Base-by-base conservation (phyloP, 2,797 vertebrate genomes). In the Propithecus perrieri region DNA sequence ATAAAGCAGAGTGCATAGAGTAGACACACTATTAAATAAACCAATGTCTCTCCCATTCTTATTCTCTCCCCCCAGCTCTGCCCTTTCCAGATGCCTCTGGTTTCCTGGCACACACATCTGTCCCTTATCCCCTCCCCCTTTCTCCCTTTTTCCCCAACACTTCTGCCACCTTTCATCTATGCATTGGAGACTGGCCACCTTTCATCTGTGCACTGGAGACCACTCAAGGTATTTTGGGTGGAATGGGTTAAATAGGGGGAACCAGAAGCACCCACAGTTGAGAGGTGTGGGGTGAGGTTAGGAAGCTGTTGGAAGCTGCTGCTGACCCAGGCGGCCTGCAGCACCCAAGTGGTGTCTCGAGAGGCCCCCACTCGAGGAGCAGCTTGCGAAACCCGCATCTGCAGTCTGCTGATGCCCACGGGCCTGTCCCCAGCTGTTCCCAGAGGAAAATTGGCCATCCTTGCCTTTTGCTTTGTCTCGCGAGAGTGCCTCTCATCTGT, bases 261-360 rank as follows among this genome's bases (percentile, higher is more conserved):
- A 33, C 2, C 17, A 69, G 61, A 26, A 30, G 74, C 22, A 2
- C 3, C 2, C 24, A 7, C 13, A 0, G 20, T 46, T 0, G 2
- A 8, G 69, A 14, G 10, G 10, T 30, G 26, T 22, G 28, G 38
- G 7, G n/a, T 15, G 22, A 41, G 61, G 7, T 7, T 41, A 30
- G 10, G 57, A 48, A 48, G 13, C 57, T 57, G 17, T 41, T 1
- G 33, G 69, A 81, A 65, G 55, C 57, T 61, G 12, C 15, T 67
- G 69, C n/a, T 53, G 81, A 14, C 26, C 61, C 43, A 4, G 9
- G 59, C 26, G 13, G 35, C 17, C 30, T 17, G 30, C 17, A 30
- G 91, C 17, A 33, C 46, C 79, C 9, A 22, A 48, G 33, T 1
- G 15, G 57, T 28, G 28, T 35, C 30, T 76, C 33, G 1, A 18